Evolutionary conservation across 2,888 invertebrate genomes (phyloP).

Genomic region (Phalera bucephala): DNA sequence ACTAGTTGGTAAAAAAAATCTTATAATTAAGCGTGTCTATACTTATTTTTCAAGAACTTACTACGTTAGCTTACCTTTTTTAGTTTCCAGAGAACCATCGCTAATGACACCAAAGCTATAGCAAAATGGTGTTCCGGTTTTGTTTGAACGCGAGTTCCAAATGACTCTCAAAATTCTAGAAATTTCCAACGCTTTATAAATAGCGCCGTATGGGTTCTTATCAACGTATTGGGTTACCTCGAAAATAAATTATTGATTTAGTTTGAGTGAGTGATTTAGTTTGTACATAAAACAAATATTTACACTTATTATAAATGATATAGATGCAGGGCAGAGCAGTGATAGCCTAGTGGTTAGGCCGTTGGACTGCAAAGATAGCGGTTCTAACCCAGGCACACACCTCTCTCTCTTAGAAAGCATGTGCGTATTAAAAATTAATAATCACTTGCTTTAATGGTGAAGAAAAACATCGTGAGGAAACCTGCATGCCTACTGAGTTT

Average conservation of each 20-base stretch:
- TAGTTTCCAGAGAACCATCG: constrained; percentile 63
- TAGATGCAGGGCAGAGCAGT: no score
- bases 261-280: background rate
- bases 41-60: no score
- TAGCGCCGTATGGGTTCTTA: constrained; percentile 62
- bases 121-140: constrained; percentile 30
- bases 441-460: no score
- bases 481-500: no score
- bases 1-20: no score
- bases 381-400: no score
- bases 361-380: no score
- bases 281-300: background rate
- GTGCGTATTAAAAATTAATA: no score
- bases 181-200: constrained; percentile 56
- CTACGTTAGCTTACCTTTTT: constrained; percentile 68
- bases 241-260: constrained; percentile 4
- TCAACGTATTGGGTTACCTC: constrained; percentile 40
- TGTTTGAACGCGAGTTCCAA: constrained; percentile 47
- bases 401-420: no score
- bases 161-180: constrained; percentile 47
- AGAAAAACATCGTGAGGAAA: no score
- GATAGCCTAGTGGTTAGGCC: no score
- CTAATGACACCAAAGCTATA: constrained; percentile 63
- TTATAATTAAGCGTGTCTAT: no score
- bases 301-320: background rate